Base-by-base conservation (phyloP, 2,888 invertebrate species). In the Conchocele bisecta region DNA sequence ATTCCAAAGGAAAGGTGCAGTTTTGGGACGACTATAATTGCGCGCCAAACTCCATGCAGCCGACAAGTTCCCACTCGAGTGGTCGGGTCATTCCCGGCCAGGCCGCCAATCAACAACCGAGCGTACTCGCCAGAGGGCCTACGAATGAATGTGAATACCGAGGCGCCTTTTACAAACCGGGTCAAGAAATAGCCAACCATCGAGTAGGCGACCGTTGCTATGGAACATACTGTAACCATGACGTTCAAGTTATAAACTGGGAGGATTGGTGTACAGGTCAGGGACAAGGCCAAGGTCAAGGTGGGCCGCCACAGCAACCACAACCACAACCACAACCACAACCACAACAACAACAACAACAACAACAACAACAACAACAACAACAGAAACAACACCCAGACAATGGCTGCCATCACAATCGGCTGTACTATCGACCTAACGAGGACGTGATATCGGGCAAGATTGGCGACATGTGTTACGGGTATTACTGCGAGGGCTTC, bases 11-110 rank as follows among this genome's bases (percentile, higher is more conserved):
- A 26, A 69, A 72, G 42, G 67, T 76, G 35, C 72, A 76, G 48
- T 76, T 73, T 44, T 76, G 76, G 76, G 76, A 76, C 37, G 76
- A 76, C 24, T 76, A 72, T 46, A 72, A 76, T 29, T 76, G 76
- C 17, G 63, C 72, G n/a, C 66, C 69, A 42, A 76, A 76, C 29
- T 76, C 76, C 13, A 76, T 76, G 76, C 72, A 69, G 46, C 72
- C 72, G 31, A 76, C 76, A 15, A 76, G 76, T 33, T 37, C 53
- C 0, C 76, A 76, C 46, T 64, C 31, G 24, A 13, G 65, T 17
- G 76, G 76, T 7, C 48, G 65, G 29, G 29, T 28, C 15, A 48
- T 46, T n/a, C 51, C 58, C 24, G 50, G 29, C 4, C 50, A 50
- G 7, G 37, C 5, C 33, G 29, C 13, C 4, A 42, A 17, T 24